Evolutionary conservation across 1,140 invertebrate genomes (phyloP), one percentile per base, ranked within the genome.

Genomic region (Leptopilina boulardi): DNA sequence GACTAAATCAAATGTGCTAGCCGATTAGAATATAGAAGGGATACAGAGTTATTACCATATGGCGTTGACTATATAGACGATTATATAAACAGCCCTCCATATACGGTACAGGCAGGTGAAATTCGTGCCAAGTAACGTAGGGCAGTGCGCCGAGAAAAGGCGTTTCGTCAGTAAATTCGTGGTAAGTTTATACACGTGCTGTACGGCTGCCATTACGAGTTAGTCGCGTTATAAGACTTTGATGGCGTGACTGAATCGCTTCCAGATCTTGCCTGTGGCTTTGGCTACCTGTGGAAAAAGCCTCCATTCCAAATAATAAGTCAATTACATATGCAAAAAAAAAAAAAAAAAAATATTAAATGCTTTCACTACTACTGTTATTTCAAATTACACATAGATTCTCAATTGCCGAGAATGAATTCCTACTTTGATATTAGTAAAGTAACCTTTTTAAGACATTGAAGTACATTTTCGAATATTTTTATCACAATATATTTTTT

Each of bases 241-340:
- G 59, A 66, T 66, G 13, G 59, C 59, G 59, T 66, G 59, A 66
- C 59, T 66, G 59, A n/a, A 66, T 66, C 59, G 59, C 21, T 66
- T 66, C n/a, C 59, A 66, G 23, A 66, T 66, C 59, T 66, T 15
- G 59, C 59, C 26, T 59, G 54, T 23, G 54, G 54, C 54, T 59
- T 23, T 23, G 21, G 51, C 18, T 56, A 56, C 51, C 51, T 23
- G 51, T 56, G 54, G 54, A 59, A 59, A 59, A 59, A 59, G 54
- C 54, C 21, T 59, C 54, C 15, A 66, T 66, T 66, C 15, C 23
- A 66, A 66, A 66, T 66, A 66, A 66, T 66, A 66, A 66, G 59
- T 66, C 59, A 66, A 66, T 66, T 66, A n/a, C n/a, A 66, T 66
- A 66, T 66, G 59, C 59, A 66, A 11, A 34, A 15, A 23, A 66